Conservation (phyloP, 2,113 vertebrate species). For the Bubo bubo region DNA sequence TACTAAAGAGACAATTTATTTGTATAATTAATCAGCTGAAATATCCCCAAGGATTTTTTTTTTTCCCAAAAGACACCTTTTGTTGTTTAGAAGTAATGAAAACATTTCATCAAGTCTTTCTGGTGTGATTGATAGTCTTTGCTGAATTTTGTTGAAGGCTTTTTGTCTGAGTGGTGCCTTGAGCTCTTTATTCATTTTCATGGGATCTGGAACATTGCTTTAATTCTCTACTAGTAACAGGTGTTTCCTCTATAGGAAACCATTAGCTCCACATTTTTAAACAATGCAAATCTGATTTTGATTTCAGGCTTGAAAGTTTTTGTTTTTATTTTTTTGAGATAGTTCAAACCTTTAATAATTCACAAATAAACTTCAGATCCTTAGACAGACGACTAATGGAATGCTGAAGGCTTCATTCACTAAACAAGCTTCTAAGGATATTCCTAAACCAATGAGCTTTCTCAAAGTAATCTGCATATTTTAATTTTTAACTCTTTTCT, state of each 20-base stretch:
- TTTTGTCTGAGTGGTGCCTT: conserved; percentile 55
- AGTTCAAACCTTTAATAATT: neutral
- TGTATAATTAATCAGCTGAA: conserved; percentile 69
- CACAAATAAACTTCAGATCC: neutral
- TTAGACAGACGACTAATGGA: neutral
- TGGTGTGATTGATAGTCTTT: conserved; percentile 54
- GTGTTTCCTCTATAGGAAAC: conserved; percentile 49
- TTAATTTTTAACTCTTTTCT: neutral
- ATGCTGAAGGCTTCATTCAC: neutral
- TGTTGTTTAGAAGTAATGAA: conserved; percentile 59
- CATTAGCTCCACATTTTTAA: conserved; percentile 45
- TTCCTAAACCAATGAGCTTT: neutral
- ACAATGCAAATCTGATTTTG: conserved; percentile 41
- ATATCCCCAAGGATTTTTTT: conserved; percentile 18
- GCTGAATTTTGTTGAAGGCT: conserved; percentile 40
- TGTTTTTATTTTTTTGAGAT: neutral
- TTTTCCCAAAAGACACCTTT: conserved; percentile 1
- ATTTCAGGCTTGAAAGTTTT: conserved; percentile 13
- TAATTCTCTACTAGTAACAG: conserved; percentile 54
- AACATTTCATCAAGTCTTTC: conserved; percentile 51
- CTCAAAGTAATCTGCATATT: neutral
- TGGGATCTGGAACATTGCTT: conserved; percentile 31
- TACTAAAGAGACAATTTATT: conserved; percentile 52
- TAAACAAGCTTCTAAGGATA: neutral
- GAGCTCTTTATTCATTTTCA: conserved; percentile 60